These are phyloP conservation scores for Rousettus madagascariensis DNA, from an alignment of 2,797 vertebrate species.

Conservation along the genomic window DNA sequence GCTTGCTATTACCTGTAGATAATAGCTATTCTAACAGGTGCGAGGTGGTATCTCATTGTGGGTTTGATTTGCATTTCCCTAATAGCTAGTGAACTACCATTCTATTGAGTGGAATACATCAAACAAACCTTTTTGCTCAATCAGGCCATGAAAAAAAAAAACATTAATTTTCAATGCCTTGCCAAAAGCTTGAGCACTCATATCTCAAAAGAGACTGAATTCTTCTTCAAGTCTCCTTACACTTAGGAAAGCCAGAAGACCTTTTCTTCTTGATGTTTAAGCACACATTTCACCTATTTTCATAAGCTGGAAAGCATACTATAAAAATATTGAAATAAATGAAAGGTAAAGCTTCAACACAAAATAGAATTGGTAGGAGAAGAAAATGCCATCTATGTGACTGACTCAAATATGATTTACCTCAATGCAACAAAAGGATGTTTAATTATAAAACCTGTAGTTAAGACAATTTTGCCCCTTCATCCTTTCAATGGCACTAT, in stretches of 20 bases:
- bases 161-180: not conserved
- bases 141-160: not conserved
- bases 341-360: not conserved
- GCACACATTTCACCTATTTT: not conserved
- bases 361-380: not conserved
- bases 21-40: too few species aligned
- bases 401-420: not conserved
- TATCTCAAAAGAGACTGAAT: not conserved
- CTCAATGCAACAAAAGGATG: not conserved
- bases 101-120: not conserved
- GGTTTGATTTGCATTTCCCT: too few species aligned
- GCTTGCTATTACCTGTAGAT: too few species aligned
- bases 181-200: not conserved
- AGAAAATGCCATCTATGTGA: not conserved
- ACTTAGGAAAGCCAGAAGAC: not conserved
- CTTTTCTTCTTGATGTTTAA: not conserved
- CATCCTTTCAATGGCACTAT: not conserved
- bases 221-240: not conserved
- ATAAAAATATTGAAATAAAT: conserved; percentile 18
- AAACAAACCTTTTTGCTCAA: not conserved
- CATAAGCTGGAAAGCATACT: not conserved
- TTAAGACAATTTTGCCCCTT: not conserved
- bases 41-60: too few species aligned
- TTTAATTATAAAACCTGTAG: not conserved
- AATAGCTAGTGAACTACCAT: not conserved